Percentiles rank a stretch among this genome's conserved stretches.
Conservation (phyloP, 2,113 vertebrate species). For the Merops nubicus region DNA sequence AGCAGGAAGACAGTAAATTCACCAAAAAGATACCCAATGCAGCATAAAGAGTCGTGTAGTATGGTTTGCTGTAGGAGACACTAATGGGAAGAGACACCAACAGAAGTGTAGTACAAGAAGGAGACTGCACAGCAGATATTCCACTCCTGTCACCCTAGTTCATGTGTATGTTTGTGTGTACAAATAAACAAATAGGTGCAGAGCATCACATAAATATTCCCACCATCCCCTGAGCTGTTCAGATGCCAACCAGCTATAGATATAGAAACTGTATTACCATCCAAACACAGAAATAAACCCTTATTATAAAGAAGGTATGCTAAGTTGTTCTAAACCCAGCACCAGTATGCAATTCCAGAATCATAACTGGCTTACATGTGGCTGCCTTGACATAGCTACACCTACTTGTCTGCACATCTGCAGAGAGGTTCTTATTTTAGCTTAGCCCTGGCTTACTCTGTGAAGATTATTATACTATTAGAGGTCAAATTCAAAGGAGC, state of each 20-base stretch:
- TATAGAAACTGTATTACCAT: background rate
- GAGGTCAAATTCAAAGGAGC: background rate
- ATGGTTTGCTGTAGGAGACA: fast-evolving
- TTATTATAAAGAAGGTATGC: background rate
- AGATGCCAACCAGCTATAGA: background rate
- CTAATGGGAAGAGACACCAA: background rate
- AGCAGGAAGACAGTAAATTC: background rate
- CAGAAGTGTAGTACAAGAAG: background rate
- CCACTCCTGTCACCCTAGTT: background rate
- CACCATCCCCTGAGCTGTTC: background rate
- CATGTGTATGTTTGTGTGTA: background rate
- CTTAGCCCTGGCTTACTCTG: background rate
- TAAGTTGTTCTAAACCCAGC: background rate
- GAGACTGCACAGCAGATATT: background rate
- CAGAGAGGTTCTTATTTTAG: background rate
- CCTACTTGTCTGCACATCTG: background rate
- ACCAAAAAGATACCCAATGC: background rate
- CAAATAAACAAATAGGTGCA: background rate
- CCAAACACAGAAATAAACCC: background rate
- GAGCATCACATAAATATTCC: background rate
- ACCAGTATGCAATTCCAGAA: background rate
- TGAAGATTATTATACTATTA: background rate
- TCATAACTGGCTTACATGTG: background rate
- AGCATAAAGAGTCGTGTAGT: background rate
- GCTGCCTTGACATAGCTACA: background rate